Conservation (phyloP, 2,888 invertebrate genomes). For the Cephus rjabovi region DNA sequence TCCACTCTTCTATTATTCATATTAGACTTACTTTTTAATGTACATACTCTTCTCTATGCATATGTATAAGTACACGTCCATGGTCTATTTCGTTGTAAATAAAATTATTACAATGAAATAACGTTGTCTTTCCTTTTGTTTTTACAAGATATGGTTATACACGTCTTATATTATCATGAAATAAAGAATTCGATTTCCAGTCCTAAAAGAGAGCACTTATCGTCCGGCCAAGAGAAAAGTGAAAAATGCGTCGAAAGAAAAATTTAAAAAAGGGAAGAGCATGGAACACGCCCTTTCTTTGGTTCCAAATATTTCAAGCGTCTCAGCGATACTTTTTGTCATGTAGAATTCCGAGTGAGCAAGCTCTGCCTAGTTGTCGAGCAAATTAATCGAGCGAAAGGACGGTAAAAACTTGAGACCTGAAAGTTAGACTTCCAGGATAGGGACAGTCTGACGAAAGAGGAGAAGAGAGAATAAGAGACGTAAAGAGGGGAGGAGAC, state of each 20-base stretch:
- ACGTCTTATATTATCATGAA: not conserved
- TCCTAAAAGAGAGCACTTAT: not conserved
- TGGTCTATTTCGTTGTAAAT: not conserved
- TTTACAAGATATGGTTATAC: not conserved
- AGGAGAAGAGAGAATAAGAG: conserved; percentile 13
- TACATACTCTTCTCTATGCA: not conserved
- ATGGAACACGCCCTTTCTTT: not conserved
- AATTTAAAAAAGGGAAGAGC: not conserved
- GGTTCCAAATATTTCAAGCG: not conserved
- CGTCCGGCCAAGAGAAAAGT: not conserved
- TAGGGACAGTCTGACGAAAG: not conserved
- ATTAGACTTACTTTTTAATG: not conserved
- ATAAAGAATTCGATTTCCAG: not conserved
- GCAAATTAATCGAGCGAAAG: conserved; percentile 9
- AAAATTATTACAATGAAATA: not conserved
- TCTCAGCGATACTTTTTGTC: not conserved
- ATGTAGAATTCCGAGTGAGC: not conserved
- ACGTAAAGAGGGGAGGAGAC: conserved; percentile 33
- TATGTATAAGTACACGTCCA: not conserved
- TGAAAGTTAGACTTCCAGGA: not conserved
- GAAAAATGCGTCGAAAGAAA: not conserved
- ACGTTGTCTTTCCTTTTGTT: not conserved
- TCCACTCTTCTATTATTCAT: not conserved
- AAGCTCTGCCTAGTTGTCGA: not conserved
- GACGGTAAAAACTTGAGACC: conserved; percentile 2